phyloP scores from a whole-genome alignment of 2,113 vertebrate genomes.

The human region GRCh38 chr7:26576501-26577000 shows the following conservation, averaged over 20 bases:
- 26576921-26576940: neutral
- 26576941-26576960: neutral
- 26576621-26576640: neutral
- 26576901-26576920: constrained; percentile 9
- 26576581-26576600: neutral
- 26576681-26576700: neutral
- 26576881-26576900: neutral
- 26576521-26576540: neutral
- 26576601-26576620: neutral
- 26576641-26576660: no score
- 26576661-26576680: neutral
- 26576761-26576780: neutral
- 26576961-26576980: neutral
- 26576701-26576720: neutral
- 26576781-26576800: neutral
- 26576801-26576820: neutral
- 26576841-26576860: neutral
- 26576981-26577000: neutral
- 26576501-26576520: neutral
- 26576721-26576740: neutral
- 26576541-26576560: neutral
- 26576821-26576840: neutral
- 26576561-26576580: no score
- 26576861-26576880: neutral
- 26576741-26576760: neutral